Evolutionary conservation across 2,888 invertebrate species (phyloP), one percentile per base, ranked within the genome.

Genomic region (Nipponacmea schrenckii): DNA sequence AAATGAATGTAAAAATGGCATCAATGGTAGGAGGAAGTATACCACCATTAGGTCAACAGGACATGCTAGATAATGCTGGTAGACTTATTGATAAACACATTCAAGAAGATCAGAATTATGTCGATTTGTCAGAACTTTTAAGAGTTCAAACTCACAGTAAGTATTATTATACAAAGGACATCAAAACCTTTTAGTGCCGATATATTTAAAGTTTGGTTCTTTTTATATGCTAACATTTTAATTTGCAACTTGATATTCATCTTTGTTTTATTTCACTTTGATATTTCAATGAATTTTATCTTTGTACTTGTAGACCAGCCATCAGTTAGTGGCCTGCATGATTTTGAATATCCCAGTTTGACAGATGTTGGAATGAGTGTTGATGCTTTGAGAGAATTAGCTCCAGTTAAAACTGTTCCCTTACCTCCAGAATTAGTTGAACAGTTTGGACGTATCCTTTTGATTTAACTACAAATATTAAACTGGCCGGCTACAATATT

Each of bases 371-470:
- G 94, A 26, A 90, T 93, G 78, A 93, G 93, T 74, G 91, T 92
- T 74, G 91, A 92, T 76, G 93, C 92, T 82, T 91, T 96, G n/a
- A 75, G 84, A 46, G 88, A 96, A 88, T 91, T 96, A 82, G 93
- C 93, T 85, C 93, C 94, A 75, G 90, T 94, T 31, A 94, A 93
- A 86, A 95, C 94, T 91, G 93, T 96, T 75, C 95, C 97, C 15
- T 91, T 98, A 70, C 98, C 98, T 31, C 93, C 94, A 12, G 97
- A 97, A 91, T 94, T 98, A 74, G 92, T 96, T 90, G 97, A 98
- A 90, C 96, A 97, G 89, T 96, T 97, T 91, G 93, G 94, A 81
- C 95, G 96, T 97, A 94, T 87, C 86, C 84, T 86, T 81, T 69
- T 27, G 26, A 48, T n/a, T 24, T 20, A 39, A 39, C 1, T 5